phyloP scores from a whole-genome alignment of 1,140 invertebrate species.

The Pachypsylla venusta region DNA sequence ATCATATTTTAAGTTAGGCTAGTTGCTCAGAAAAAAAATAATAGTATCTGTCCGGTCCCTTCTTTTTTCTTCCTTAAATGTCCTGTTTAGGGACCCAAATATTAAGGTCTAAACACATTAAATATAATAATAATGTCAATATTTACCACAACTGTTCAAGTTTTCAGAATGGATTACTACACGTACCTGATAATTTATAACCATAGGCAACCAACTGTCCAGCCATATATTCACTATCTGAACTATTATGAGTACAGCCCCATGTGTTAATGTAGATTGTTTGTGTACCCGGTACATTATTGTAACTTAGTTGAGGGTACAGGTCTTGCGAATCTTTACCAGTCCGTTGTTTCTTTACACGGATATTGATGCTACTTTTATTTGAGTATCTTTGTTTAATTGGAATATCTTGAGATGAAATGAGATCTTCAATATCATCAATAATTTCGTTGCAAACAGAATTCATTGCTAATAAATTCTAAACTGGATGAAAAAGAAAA shows the following conservation, averaged over 20 bases:
- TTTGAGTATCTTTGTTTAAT: slow-evolving; percentile 54
- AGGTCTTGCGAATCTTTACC: slow-evolving; percentile 23
- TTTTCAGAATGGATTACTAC: too few relatives aligned
- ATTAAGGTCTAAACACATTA: too few relatives aligned
- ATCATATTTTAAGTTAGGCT: too few relatives aligned
- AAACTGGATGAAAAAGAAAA: not conserved
- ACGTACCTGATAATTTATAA: slow-evolving; percentile 55
- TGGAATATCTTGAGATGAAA: slow-evolving; percentile 56
- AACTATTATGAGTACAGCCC: slow-evolving; percentile 95
- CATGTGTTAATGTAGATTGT: slow-evolving; percentile 90
- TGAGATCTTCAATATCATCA: slow-evolving; percentile 65
- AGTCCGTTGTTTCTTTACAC: slow-evolving; percentile 37
- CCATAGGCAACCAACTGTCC: slow-evolving; percentile 78
- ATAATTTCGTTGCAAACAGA: slow-evolving; percentile 44
- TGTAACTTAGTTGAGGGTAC: slow-evolving; percentile 31
- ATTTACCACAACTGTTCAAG: too few relatives aligned
- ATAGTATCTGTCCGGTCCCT: too few relatives aligned
- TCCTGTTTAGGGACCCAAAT: too few relatives aligned
- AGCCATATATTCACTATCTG: slow-evolving; percentile 95
- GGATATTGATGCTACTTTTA: slow-evolving; percentile 46
- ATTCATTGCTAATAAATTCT: slow-evolving; percentile 34
- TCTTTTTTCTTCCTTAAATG: too few relatives aligned
- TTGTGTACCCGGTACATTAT: slow-evolving; percentile 74
- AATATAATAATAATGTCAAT: too few relatives aligned
- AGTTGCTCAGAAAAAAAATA: too few relatives aligned